These are phyloP conservation scores for Thecophora atra DNA, from an alignment of 2,888 invertebrate genomes.

Conservation along the genomic window DNA sequence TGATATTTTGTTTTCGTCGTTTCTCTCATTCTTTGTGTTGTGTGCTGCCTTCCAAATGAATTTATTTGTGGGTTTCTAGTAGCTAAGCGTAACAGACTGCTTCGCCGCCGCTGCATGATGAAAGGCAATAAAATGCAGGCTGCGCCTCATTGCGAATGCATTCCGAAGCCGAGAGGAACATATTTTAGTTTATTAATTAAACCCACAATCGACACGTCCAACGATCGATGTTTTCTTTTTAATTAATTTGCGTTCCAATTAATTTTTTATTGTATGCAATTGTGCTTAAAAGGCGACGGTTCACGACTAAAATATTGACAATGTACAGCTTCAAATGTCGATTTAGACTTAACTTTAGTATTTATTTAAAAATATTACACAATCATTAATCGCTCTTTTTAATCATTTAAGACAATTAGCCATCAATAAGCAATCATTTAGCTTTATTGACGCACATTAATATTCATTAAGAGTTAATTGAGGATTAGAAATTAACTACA, in stretches of 20 bases:
- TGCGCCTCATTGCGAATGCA: slow-evolving; percentile 8
- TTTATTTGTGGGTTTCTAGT: not conserved
- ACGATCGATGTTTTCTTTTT: slow-evolving; percentile 15
- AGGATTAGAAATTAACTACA: too few species aligned
- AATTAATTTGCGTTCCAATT: slow-evolving; percentile 20
- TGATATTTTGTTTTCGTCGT: slow-evolving; percentile 2
- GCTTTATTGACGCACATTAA: too few species aligned
- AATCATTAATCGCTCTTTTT: too few species aligned
- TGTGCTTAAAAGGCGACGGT: not conserved
- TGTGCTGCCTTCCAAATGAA: not conserved
- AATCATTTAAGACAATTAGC: too few species aligned
- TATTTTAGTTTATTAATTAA: slow-evolving; percentile 13
- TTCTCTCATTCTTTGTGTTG: not conserved
- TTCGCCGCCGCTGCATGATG: not conserved
- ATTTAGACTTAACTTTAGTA: too few species aligned
- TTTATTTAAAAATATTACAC: too few species aligned
- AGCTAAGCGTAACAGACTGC: not conserved
- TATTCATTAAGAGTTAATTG: too few species aligned
- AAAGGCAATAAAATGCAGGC: slow-evolving; percentile 21
- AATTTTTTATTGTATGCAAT: slow-evolving; percentile 19
- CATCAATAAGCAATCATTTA: too few species aligned
- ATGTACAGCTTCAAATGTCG: not conserved
- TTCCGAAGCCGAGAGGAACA: not conserved
- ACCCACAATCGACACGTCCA: not conserved
- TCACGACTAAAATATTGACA: not conserved